These are phyloP conservation scores for Caracal caracal DNA, from an alignment of 2,113 vertebrate species.

Conservation along the genomic window DNA sequence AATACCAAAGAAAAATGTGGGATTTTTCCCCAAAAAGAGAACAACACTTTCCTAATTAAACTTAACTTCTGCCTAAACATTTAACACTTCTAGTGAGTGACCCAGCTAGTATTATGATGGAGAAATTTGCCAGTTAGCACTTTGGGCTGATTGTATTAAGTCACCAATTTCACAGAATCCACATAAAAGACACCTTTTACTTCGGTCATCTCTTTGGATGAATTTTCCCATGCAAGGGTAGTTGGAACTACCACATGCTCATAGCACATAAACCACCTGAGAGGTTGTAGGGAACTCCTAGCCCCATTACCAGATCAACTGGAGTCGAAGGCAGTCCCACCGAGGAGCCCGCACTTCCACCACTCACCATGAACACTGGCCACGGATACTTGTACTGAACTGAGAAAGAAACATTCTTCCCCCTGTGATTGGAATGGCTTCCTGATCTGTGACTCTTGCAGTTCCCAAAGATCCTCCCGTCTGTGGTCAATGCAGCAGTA, in stretches of 20 bases:
- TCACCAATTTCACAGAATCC: background rate
- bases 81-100: background rate
- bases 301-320: background rate
- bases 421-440: background rate
- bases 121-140: background rate
- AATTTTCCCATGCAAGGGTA: background rate
- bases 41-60: conserved; percentile 19
- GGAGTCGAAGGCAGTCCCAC: background rate
- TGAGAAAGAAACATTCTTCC: background rate
- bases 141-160: background rate
- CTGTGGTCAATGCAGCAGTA: too few relatives aligned
- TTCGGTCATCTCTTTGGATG: background rate
- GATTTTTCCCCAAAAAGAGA: background rate
- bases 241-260: background rate
- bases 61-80: conserved; percentile 32
- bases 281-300: background rate
- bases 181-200: background rate
- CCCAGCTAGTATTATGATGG: background rate
- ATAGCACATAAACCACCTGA: background rate
- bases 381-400: too few relatives aligned
- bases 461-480: background rate
- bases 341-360: too few relatives aligned
- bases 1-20: conserved; percentile 11
- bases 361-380: background rate
- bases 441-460: background rate